These are phyloP conservation scores for Lepetodrilus schrolli DNA, from an alignment of 2,888 invertebrate genomes.

Conservation along the genomic window DNA sequence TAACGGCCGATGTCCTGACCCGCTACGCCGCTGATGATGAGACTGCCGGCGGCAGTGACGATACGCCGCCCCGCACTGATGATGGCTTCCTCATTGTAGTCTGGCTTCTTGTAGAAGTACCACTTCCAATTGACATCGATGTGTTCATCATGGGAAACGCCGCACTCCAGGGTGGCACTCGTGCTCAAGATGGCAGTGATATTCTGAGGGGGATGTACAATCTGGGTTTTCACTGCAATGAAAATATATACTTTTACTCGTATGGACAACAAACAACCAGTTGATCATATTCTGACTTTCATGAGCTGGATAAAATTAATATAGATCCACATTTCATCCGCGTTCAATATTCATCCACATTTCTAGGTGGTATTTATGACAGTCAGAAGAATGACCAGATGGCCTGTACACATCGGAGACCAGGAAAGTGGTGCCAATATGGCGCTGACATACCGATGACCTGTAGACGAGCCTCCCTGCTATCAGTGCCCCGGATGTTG, in stretches of 20 bases:
- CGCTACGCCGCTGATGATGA: conserved; percentile 81
- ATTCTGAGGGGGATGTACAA: conserved; percentile 93
- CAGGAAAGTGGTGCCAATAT: too few species aligned
- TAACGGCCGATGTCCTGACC: conserved; percentile 93
- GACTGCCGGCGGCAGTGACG: conserved; percentile 82
- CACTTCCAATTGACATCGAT: conserved; percentile 65
- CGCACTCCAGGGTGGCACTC: conserved; percentile 94
- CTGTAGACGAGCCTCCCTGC: conserved; percentile 86
- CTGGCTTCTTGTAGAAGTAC: conserved; percentile 53
- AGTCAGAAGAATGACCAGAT: too few species aligned
- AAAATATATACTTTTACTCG: too few species aligned
- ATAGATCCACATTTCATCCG: too few species aligned
- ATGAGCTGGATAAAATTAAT: too few species aligned
- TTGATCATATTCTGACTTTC: too few species aligned
- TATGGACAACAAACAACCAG: too few species aligned
- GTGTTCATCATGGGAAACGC: conserved; percentile 88
- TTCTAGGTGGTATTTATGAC: too few species aligned
- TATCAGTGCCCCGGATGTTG: conserved; percentile 91
- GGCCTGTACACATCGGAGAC: too few species aligned
- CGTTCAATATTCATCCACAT: too few species aligned
- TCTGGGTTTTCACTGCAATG: conserved; percentile 88
- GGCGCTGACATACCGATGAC: conserved; percentile 77
- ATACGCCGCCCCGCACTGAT: conserved; percentile 41
- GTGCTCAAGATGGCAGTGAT: conserved; percentile 92
- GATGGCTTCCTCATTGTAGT: conserved; percentile 38